Evolutionary conservation across 2,113 vertebrate genomes (phyloP).

Genomic region (Gymnarchus niloticus): DNA sequence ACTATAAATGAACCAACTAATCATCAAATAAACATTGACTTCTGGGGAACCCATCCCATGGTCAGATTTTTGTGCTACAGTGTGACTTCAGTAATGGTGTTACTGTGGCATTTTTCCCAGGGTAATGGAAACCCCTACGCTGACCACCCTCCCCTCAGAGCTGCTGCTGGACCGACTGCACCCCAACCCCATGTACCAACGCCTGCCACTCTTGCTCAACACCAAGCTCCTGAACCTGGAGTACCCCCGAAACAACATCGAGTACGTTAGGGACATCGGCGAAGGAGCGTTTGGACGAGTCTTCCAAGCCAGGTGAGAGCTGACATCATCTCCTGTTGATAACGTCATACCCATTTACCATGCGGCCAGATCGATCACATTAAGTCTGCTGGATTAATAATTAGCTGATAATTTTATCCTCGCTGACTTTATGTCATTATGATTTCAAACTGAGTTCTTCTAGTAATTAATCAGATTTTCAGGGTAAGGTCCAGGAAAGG

Average conservation of each 20-base stretch:
- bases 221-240: slow-evolving; percentile 90
- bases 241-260: slow-evolving; percentile 95
- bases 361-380: no score
- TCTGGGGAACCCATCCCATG: not conserved
- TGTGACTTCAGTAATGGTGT: slow-evolving; percentile 16
- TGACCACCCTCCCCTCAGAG: slow-evolving; percentile 85
- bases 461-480: no score
- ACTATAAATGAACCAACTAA: not conserved
- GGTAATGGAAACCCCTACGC: slow-evolving; percentile 72
- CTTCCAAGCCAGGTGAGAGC: slow-evolving; percentile 88
- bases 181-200: slow-evolving; percentile 97
- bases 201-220: slow-evolving; percentile 89
- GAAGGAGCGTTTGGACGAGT: slow-evolving; percentile 95
- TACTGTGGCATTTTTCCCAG: slow-evolving; percentile 40
- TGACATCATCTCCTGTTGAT: not conserved
- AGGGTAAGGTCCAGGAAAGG: not conserved
- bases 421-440: not conserved
- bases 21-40: not conserved
- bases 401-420: not conserved
- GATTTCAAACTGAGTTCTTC: not conserved
- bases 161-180: slow-evolving; percentile 90
- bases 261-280: slow-evolving; percentile 94
- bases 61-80: not conserved
- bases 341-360: not conserved
- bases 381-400: no score